phyloP scores from a whole-genome alignment of 2,888 invertebrate species.

The Brachyopa scutellaris region DNA sequence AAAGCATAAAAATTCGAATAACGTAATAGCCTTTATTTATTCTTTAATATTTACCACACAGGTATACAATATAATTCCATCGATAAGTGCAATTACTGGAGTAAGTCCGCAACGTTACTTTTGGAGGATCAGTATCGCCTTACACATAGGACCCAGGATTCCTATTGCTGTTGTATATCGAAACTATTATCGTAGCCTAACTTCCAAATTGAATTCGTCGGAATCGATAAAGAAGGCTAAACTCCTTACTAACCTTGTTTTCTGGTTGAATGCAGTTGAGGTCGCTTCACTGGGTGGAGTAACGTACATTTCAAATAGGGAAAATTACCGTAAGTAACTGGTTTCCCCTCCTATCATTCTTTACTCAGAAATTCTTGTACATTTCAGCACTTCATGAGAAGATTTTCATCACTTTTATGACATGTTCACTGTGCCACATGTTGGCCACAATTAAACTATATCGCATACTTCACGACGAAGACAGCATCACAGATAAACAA shows the following conservation, averaged over 20 bases:
- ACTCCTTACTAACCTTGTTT: constrained; percentile 87
- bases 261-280: constrained; percentile 93
- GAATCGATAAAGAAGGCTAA: constrained; percentile 82
- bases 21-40: too few relatives aligned
- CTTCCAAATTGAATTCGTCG: constrained; percentile 75
- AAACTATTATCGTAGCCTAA: constrained; percentile 88
- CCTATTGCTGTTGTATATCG: constrained; percentile 93
- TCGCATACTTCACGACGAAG: constrained; percentile 77
- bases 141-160: constrained; percentile 95
- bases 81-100: constrained; percentile 97
- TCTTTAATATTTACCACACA: constrained; percentile 79
- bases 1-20: not conserved
- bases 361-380: constrained; percentile 24
- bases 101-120: constrained; percentile 95
- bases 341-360: not conserved
- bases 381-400: constrained; percentile 93
- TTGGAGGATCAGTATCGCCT: constrained; percentile 95
- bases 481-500: constrained; percentile 81
- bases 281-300: constrained; percentile 94
- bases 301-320: constrained; percentile 95
- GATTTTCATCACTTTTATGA: constrained; percentile 95
- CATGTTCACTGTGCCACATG: constrained; percentile 92
- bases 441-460: constrained; percentile 86
- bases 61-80: constrained; percentile 97
- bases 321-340: constrained; percentile 94